A percentile compares a stretch with the other conserved stretches of the same genome.
phyloP scores from a whole-genome alignment of 2,113 vertebrate genomes.

The Danionella cerebrum region DNA sequence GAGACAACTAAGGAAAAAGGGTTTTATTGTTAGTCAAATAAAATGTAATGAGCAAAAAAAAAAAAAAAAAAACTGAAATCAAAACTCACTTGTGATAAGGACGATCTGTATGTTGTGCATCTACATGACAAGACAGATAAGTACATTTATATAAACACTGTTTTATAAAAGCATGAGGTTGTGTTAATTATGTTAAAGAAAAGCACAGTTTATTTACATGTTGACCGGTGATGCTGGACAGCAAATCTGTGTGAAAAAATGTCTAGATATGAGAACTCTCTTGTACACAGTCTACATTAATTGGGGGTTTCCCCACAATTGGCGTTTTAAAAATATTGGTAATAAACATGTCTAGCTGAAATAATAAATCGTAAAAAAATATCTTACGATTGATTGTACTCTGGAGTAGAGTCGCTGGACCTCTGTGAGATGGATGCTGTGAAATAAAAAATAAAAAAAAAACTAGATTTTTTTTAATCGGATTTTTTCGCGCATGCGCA shows the following conservation, averaged over 20 bases:
- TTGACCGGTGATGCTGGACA: not conserved
- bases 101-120: not conserved
- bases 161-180: not conserved
- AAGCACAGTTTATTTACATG: slow-evolving; percentile 11
- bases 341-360: no score
- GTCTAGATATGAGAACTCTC: not conserved
- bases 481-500: not conserved
- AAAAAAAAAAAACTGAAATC: no score
- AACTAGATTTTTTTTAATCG: not conserved
- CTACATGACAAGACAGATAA: not conserved
- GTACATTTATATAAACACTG: not conserved
- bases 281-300: not conserved
- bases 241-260: slow-evolving; percentile 11
- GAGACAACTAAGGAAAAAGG: not conserved
- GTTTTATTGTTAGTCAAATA: not conserved
- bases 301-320: no score
- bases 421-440: slow-evolving; percentile 4
- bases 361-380: no score
- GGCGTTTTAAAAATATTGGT: no score
- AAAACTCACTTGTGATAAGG: not conserved
- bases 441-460: not conserved
- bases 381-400: not conserved
- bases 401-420: not conserved
- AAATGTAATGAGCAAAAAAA: no score
- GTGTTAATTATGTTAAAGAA: not conserved